Evolutionary conservation across 2,797 vertebrate species (phyloP).

Genomic region (Cryptoblepharus egeriae): DNA sequence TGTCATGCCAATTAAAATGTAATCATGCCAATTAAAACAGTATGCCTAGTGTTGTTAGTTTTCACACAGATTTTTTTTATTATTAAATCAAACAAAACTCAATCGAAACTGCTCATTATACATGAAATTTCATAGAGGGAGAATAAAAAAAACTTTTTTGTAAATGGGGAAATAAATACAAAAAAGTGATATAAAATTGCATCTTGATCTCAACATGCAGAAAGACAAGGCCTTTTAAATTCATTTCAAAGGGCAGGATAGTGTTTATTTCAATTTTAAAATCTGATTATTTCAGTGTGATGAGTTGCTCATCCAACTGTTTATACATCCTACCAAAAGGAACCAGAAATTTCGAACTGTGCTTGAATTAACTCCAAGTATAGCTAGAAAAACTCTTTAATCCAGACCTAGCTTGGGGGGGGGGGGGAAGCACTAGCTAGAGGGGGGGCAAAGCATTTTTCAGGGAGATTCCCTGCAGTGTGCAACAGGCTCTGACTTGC

Average conservation of each 20-base stretch:
- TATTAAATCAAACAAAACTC: slow-evolving; percentile 76
- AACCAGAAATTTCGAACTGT: slow-evolving; percentile 25
- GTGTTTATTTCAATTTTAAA: slow-evolving; percentile 41
- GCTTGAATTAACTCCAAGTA: slow-evolving; percentile 31
- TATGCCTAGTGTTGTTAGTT: slow-evolving; percentile 72
- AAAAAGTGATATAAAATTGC: slow-evolving; percentile 55
- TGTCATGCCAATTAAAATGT: slow-evolving; percentile 89
- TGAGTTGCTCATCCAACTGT: slow-evolving; percentile 56
- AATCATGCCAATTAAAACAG: slow-evolving; percentile 87
- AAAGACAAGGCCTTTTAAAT: slow-evolving; percentile 38
- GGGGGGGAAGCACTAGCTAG: too few species aligned
- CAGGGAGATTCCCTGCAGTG: too few species aligned
- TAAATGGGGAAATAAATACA: slow-evolving; percentile 63
- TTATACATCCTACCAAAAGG: slow-evolving; percentile 39
- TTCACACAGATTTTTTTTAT: slow-evolving; percentile 64
- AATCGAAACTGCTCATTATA: slow-evolving; percentile 70
- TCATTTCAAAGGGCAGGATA: slow-evolving; percentile 33
- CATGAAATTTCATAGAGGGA: slow-evolving; percentile 65
- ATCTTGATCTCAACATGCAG: slow-evolving; percentile 53
- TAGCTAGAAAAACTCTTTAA: not conserved
- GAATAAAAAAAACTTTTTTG: slow-evolving; percentile 60
- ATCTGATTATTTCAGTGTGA: slow-evolving; percentile 45
- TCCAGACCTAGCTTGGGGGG: not conserved
- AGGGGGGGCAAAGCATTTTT: too few species aligned
- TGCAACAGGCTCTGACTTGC: too few species aligned